Evolutionary conservation across 2,113 vertebrate genomes (phyloP).

Genomic region (Eurystomus gularis): DNA sequence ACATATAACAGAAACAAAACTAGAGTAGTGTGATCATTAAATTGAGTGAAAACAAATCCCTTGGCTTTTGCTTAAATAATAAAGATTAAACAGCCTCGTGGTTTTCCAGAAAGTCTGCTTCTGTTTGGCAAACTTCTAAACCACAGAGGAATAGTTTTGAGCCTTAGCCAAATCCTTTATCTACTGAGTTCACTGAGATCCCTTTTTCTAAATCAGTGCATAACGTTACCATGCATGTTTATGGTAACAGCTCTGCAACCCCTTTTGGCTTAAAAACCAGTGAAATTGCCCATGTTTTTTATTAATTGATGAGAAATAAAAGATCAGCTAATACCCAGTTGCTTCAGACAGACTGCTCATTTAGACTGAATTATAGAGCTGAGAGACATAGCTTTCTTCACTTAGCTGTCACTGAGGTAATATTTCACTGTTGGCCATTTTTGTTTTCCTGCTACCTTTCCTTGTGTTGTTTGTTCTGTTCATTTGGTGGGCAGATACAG

Average conservation of each 20-base stretch:
- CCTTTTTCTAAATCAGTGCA: neutral
- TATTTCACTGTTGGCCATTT: neutral
- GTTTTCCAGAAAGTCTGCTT: neutral
- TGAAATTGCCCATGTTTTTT: neutral
- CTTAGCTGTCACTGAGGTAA: neutral
- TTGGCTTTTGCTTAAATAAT: neutral
- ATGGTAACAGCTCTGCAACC: neutral
- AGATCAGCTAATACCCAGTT: neutral
- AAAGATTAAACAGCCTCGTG: neutral
- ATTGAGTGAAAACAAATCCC: neutral
- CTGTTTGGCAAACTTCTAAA: neutral
- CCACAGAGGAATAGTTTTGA: neutral
- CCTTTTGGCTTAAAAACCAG: neutral
- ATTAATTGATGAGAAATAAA: conserved; percentile 18
- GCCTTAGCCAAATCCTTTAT: neutral
- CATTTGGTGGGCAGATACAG: neutral
- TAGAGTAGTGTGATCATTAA: neutral
- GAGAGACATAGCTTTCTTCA: neutral
- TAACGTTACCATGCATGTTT: neutral
- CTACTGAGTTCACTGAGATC: neutral
- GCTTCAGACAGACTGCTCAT: neutral
- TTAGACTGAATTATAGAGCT: neutral
- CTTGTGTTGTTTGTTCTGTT: neutral
- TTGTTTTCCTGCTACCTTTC: neutral
- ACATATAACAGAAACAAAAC: neutral